Evolutionary conservation across 2,797 vertebrate species (phyloP).

Genomic region (Aldrovandia affinis): DNA sequence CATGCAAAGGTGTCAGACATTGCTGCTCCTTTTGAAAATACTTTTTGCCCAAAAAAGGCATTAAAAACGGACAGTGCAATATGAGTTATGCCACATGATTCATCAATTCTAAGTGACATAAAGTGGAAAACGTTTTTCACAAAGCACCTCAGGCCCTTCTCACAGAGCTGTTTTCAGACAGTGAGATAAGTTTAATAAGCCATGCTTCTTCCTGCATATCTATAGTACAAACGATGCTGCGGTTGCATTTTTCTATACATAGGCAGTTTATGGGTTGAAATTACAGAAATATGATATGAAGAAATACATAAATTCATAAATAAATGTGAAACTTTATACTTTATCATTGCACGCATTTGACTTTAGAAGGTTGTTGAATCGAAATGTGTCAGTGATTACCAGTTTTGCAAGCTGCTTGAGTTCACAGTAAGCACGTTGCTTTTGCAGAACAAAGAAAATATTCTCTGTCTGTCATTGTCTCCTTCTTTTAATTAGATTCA

Average conservation of each 20-base stretch:
- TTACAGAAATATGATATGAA: background rate
- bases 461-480: background rate
- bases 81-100: background rate
- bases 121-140: background rate
- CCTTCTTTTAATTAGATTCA: background rate
- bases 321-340: background rate
- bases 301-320: background rate
- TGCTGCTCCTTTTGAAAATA: background rate
- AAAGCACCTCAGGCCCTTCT: background rate
- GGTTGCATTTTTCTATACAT: background rate
- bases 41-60: background rate
- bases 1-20: background rate
- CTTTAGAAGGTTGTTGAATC: background rate
- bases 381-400: background rate
- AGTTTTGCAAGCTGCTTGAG: background rate
- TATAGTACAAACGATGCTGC: background rate
- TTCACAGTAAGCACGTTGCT: background rate
- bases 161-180: background rate
- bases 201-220: background rate
- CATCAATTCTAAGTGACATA: background rate
- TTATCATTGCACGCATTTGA: background rate
- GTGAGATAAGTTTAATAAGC: background rate
- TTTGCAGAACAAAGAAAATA: background rate
- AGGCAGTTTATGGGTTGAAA: background rate
- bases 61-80: too few species aligned